These are phyloP conservation scores for Choloepus hoffmanni DNA, from an alignment of 2,113 vertebrate species.

Conservation along the genomic window DNA sequence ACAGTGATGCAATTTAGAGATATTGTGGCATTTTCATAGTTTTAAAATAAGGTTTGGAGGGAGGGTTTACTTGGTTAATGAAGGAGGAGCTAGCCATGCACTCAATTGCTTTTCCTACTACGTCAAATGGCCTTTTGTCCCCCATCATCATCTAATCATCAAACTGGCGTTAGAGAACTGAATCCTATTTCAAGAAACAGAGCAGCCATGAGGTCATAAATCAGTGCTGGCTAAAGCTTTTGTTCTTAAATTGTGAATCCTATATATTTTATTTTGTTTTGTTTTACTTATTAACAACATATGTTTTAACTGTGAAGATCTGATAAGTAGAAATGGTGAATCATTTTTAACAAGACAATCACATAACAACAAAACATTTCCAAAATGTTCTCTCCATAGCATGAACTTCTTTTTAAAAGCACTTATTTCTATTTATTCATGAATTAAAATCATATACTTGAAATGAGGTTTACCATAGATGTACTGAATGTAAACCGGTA, in stretches of 20 bases:
- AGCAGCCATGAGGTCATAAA: not conserved
- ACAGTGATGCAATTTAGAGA: not conserved
- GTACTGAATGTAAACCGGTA: not conserved
- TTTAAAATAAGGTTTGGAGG: not conserved
- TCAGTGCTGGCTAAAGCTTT: not conserved
- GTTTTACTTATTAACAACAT: not conserved
- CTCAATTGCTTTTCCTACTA: not conserved
- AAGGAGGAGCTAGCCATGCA: not conserved
- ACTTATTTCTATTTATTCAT: not conserved
- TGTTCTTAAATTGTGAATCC: not conserved
- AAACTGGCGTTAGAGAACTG: not conserved
- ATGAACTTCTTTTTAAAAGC: not conserved
- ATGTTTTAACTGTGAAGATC: constrained; percentile 18
- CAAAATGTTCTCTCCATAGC: not conserved
- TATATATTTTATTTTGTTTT: constrained; percentile 49
- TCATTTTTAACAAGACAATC: constrained; percentile 20
- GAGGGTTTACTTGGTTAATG: not conserved
- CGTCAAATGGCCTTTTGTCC: not conserved
- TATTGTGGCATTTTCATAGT: not conserved
- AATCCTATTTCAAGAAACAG: not conserved
- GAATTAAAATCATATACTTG: not conserved
- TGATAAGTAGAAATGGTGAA: not conserved
- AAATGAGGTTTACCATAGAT: not conserved
- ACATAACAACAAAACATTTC: not conserved
- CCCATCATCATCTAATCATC: not conserved